Conservation (phyloP, 2,797 vertebrate species). For the Danio jaintianensis region DNA sequence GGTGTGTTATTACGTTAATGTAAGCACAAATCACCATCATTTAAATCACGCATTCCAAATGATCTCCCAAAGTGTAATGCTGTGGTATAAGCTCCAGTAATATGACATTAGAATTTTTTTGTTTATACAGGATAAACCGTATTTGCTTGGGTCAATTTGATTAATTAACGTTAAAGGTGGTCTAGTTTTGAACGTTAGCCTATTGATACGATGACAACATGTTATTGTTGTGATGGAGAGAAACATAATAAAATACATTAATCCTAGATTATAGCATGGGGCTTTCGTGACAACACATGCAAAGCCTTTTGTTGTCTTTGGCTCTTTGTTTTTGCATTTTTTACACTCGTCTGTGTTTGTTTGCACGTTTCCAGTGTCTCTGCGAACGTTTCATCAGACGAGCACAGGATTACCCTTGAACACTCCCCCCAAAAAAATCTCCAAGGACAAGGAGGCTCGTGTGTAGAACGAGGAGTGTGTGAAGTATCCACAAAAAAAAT, state of each 20-base stretch:
- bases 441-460: conserved; percentile 66
- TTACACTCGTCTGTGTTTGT: background rate
- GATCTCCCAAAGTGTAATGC: background rate
- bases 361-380: conserved; percentile 58
- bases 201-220: background rate
- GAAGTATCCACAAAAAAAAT: conserved; percentile 26
- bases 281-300: conserved; percentile 69
- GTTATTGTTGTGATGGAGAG: conserved; percentile 19
- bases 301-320: conserved; percentile 71
- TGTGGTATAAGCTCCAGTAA: conserved; percentile 10
- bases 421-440: conserved; percentile 65
- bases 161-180: background rate
- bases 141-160: conserved; percentile 13
- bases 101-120: conserved; percentile 2
- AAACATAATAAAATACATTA: conserved; percentile 23
- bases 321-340: conserved; percentile 47
- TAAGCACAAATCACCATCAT: conserved; percentile 21
- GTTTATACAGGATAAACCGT: conserved; percentile 21
- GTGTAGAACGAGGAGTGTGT: conserved; percentile 11
- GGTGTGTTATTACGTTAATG: conserved; percentile 8
- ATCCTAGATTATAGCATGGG: conserved; percentile 72
- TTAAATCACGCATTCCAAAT: background rate
- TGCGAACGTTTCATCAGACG: conserved; percentile 50
- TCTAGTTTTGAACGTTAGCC: background rate
- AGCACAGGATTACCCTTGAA: conserved; percentile 59